Base-by-base conservation (phyloP, 2,797 vertebrate genomes). In the Coregonus sp. region DNA sequence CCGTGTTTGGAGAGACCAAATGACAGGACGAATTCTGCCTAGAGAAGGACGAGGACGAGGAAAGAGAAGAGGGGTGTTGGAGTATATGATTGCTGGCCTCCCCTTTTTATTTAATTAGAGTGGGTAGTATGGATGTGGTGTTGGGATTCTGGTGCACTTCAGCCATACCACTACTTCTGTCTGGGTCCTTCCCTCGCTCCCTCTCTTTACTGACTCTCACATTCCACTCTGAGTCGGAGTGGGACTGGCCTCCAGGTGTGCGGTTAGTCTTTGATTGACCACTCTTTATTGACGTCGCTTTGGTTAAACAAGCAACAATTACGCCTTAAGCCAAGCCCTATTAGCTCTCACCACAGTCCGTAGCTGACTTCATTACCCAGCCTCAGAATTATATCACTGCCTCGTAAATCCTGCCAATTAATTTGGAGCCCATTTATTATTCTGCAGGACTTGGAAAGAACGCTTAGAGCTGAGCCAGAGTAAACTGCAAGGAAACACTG, bases 1-100 rank as follows among this genome's bases (percentile, higher is more conserved):
- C 93, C 73, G 85, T 89, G 92, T 95, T 95, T 94, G 88, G 86
- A 90, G 90, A 90, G 86, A 82, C 91, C 90, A 86, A 93, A 91
- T 92, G 93, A 93, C 92, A 90, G 84, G 88, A 94, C 86, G 91
- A 81, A 86, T 91, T 89, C 87, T 86, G 89, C 91, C 83, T 85
- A 80, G 84, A 91, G 88, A 87, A 33, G 7, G 40, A 50, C 15
- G 50, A 31, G 35, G 33, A 14, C 4, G 51, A 16, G 50, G 6
- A 40, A 40, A 1, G 40, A 40, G 40, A 47, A 47, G 40, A 4
- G n/a, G 40, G 69, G 79, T 75, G 79, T 82, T 78, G 87, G 86
- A 87, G 4, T 25, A 75, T 69, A 84, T 76, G 85, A 88, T 83
- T 83, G 80, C 78, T 79, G 76, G 72, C 82, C 79, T 85, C 82